These are phyloP conservation scores for Myoxocephalus aenaeus DNA, from an alignment of 2,797 vertebrate genomes.

Conservation along the genomic window DNA sequence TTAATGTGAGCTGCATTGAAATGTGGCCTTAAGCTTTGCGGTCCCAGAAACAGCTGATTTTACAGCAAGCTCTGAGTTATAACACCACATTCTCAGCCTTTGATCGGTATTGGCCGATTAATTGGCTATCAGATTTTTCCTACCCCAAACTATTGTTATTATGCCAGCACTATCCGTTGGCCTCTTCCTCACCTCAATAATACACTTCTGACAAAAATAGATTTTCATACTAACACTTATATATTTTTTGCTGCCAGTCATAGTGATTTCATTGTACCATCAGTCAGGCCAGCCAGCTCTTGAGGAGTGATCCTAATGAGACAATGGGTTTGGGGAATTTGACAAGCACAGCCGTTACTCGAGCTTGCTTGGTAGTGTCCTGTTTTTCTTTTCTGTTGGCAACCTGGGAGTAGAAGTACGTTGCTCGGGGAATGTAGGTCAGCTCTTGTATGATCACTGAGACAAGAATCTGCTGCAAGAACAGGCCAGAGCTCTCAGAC, in stretches of 20 bases:
- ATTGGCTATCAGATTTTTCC: not conserved
- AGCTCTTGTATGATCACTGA: slow-evolving; percentile 61
- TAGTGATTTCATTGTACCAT: not conserved
- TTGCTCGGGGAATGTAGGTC: slow-evolving; percentile 80
- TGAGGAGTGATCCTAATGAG: slow-evolving; percentile 25
- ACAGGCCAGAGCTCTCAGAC: slow-evolving; percentile 43
- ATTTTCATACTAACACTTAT: not conserved
- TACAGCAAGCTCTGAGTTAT: not conserved
- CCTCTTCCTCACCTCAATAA: slow-evolving; percentile 5
- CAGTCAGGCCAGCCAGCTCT: slow-evolving; percentile 5
- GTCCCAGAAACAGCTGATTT: not conserved
- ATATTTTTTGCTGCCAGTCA: not conserved
- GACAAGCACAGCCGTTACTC: slow-evolving; percentile 41
- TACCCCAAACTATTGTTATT: not conserved
- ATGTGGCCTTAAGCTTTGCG: not conserved
- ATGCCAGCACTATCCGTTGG: not conserved
- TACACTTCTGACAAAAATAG: not conserved
- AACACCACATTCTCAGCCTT: not conserved
- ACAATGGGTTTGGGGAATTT: slow-evolving; percentile 23
- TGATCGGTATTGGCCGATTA: not conserved
- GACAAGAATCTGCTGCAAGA: slow-evolving; percentile 67
- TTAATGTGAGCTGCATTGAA: slow-evolving; percentile 9
- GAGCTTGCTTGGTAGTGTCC: slow-evolving; percentile 26
- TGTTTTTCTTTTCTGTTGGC: slow-evolving; percentile 54
- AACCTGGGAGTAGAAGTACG: slow-evolving; percentile 63